Base-by-base conservation (phyloP, 2,888 invertebrate genomes). In the Lypha dubia region DNA sequence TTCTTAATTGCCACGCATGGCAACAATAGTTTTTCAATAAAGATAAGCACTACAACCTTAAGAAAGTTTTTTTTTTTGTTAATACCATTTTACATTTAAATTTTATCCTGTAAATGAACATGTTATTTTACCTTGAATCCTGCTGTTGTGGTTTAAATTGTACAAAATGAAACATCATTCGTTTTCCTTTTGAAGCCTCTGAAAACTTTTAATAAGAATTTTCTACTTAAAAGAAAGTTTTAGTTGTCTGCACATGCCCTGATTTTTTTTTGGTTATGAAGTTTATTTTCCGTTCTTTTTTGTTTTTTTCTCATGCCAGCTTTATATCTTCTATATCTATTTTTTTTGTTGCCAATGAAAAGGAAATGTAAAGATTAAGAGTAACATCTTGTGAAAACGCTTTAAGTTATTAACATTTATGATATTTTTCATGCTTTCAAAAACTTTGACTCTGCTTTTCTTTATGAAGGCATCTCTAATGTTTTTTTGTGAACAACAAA, bases 371-470 rank as follows among this genome's bases (percentile, higher is more conserved):
- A 53, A 62, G 67, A 83, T 74, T 68, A 74, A 41, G 41, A 65
- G 83, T 35, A 83, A 79, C 83, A 83, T 68, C 73, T 83, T 79
- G 79, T 70, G 74, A 62, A 77, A 51, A 76, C 60, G 68, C 38
- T 60, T 79, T 32, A 60, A 60, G 70, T 70, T 75, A 79, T 83
- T 83, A 83, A 83, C 74, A 79, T 83, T 83, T 79, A 83, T 83
- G 62, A 74, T 79, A 20, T 62, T 38, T 58, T 22, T 68, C 49
- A 28, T 62, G 46, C 46, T 56, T 17, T 9, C n/a, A 8, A 1
- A 22, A 4, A 44, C 17, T 63, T 28, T 11, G 6, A 15, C 20
- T n/a, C 28, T 17, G 4, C 4, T 20, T 8, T 20, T 58, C 28
- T 70, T 28, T 11, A 17, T 44, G 28, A n/a, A 41, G 38, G n/a